These are phyloP conservation scores for Adelognathus sp. DNA, from an alignment of 2,888 invertebrate genomes.

Conservation along the genomic window DNA sequence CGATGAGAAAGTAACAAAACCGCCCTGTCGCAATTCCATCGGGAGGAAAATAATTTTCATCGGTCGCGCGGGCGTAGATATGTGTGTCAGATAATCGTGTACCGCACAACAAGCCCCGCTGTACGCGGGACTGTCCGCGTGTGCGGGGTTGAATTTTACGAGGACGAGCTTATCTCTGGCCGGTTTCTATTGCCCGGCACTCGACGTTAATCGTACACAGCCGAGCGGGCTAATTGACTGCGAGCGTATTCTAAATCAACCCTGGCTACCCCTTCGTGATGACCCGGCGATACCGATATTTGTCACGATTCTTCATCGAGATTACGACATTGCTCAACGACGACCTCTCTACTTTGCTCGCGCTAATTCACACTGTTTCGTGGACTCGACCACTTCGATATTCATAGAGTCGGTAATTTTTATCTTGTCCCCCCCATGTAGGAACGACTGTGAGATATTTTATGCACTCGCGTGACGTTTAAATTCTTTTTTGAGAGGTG, in stretches of 20 bases:
- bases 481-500: too few species aligned
- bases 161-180: conserved; percentile 23
- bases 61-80: conserved; percentile 27
- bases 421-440: not conserved
- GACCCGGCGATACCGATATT: conserved; percentile 6
- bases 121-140: not conserved
- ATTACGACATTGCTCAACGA: conserved; percentile 17
- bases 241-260: conserved; percentile 42
- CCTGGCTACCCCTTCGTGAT: conserved; percentile 26
- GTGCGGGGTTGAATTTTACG: conserved; percentile 12
- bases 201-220: conserved; percentile 35
- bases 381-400: conserved; percentile 9
- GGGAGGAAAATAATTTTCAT: conserved; percentile 37
- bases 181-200: not conserved
- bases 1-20: too few species aligned
- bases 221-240: conserved; percentile 25
- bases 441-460: not conserved
- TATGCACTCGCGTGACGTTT: not conserved
- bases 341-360: conserved; percentile 1
- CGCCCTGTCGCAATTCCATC: conserved; percentile 34
- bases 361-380: conserved; percentile 9
- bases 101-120: not conserved
- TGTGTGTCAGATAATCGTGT: conserved; percentile 23
- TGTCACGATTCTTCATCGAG: conserved; percentile 36
- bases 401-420: not conserved